Base-by-base conservation (phyloP, 1,140 invertebrate genomes). In the Pseudomyrmex dendroicus region DNA sequence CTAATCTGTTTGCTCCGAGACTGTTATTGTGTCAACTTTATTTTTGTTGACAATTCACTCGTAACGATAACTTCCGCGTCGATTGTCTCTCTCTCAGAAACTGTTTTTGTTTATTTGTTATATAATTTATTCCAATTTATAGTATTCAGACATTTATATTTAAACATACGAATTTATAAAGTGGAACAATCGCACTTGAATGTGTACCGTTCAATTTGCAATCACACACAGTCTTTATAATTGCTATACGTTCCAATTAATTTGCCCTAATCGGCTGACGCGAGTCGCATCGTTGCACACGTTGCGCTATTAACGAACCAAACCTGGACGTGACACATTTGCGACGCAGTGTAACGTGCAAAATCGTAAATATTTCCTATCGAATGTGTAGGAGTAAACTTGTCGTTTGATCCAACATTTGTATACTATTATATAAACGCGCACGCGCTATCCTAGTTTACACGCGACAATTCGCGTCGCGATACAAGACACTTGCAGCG, bases 311-410 rank as follows among this genome's bases (percentile, higher is more conserved):
- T 25, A 54, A 44, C 46, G 8, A 54, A 64, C 13, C n/a, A 4
- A 77, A 77, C 66, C 25, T 17, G 25, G 62, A 67, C 66, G n/a
- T 54, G 66, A 77, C 66, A 54, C 35, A 20, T 66, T 66, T 5
- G 15, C 9, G 10, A 63, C 20, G 13, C 17, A n/a, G 5, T 62
- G 15, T 63, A 2, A 12, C 22, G 48, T 35, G 25, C 12, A 67
- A 66, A 67, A 57, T 46, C 12, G 12, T 35, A 52, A 76, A 67
- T 67, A 77, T 67, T 46, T 77, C 48, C 5, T 10, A 67, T 77
- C 17, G 8, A 35, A 66, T 5, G 5, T 54, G 25, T 9, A 66
- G 7, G 1, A 54, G 1, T 64, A 67, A 77, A 77, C 10, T 13
- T 25, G 25, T 66, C 64, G 44, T 67, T 54, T 35, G 12, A 67